A percentile compares a stretch with the other conserved stretches of the same genome.
Conservation (phyloP, 1,140 invertebrate genomes). For the Cherax destructor region DNA sequence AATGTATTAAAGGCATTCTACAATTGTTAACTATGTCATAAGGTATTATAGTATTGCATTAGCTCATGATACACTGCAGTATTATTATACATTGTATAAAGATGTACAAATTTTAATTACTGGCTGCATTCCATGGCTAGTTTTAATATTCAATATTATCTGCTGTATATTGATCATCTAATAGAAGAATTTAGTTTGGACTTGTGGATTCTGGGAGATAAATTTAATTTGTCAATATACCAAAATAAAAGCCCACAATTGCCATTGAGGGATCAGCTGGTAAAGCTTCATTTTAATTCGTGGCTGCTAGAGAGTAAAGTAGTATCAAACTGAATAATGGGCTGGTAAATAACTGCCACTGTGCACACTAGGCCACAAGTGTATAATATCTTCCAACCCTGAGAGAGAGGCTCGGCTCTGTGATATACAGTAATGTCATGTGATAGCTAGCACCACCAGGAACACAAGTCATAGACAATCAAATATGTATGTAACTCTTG, state of each 20-base stretch:
- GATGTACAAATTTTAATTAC: not conserved
- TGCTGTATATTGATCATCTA: too few species aligned
- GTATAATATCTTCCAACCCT: not conserved
- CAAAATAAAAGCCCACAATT: not conserved
- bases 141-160: not conserved
- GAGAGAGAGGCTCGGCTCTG: constrained; percentile 12
- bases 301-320: too few species aligned
- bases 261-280: not conserved
- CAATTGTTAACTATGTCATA: too few species aligned
- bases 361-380: not conserved
- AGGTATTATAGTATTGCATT: too few species aligned
- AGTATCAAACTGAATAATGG: too few species aligned
- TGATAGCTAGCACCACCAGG: constrained; percentile 18
- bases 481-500: not conserved
- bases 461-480: constrained; percentile 36
- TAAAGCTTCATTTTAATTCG: not conserved
- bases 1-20: too few species aligned
- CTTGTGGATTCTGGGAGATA: too few species aligned
- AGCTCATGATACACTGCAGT: too few species aligned
- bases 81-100: not conserved
- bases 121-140: not conserved
- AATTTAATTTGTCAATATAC: too few species aligned
- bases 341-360: too few species aligned
- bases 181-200: too few species aligned
- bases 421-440: constrained; percentile 15